Evolutionary conservation across 2,888 invertebrate species (phyloP).

Genomic region (Idaea dimidiata): DNA sequence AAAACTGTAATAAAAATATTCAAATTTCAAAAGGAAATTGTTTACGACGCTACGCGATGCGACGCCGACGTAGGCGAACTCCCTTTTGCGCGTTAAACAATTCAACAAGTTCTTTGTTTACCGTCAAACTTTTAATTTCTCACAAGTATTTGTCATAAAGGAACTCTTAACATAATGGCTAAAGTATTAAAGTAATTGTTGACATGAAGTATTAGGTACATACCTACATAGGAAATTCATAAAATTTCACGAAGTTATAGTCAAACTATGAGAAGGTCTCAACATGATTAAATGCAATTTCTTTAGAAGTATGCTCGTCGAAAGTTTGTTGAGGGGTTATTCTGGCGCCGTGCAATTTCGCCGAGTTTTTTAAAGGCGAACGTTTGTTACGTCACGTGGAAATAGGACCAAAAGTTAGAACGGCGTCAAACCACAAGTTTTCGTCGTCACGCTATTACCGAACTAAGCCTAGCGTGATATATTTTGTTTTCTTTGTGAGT

Average conservation of each 20-base stretch:
- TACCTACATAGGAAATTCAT: conserved; percentile 49
- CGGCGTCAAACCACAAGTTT: conserved; percentile 34
- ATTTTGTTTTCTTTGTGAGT: conserved; percentile 43
- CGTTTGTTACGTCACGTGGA: conserved; percentile 30
- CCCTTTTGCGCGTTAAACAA: conserved; percentile 28
- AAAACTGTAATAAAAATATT: conserved; percentile 1
- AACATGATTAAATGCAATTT: conserved; percentile 77
- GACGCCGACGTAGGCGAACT: conserved; percentile 2
- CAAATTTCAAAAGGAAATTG: neutral
- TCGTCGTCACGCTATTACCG: conserved; percentile 41
- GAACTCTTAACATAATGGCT: conserved; percentile 48
- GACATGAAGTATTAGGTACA: conserved; percentile 55
- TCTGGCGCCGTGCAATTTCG: conserved; percentile 44
- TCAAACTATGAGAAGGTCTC: conserved; percentile 65
- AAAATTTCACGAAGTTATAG: conserved; percentile 60
- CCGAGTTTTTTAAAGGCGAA: conserved; percentile 35
- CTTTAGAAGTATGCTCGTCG: conserved; percentile 71
- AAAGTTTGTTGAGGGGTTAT: conserved; percentile 63
- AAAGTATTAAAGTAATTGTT: conserved; percentile 72
- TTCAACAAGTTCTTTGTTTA: conserved; percentile 25
- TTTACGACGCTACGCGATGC: neutral
- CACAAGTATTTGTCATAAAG: conserved; percentile 62
- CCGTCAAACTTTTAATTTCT: conserved; percentile 49
- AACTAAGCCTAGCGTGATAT: conserved; percentile 39
- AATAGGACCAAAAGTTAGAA: conserved; percentile 42